Base-by-base conservation (phyloP, 2,888 invertebrate species). In the Plagiodera versicolora region DNA sequence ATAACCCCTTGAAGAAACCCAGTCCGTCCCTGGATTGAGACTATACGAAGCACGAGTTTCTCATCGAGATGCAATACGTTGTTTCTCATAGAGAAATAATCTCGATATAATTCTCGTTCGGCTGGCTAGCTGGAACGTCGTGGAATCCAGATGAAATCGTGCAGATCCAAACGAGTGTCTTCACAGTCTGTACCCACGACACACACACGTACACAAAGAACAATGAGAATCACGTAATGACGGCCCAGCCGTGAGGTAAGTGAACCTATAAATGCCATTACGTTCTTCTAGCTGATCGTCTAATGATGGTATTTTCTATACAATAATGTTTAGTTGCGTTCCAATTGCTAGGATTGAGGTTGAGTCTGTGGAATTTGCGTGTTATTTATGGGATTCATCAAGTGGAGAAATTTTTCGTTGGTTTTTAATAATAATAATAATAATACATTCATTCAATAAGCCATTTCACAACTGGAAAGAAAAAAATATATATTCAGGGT, bases 221-320 rank as follows among this genome's bases (percentile, higher is more conserved):
- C 53, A 53, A 53, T 53, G 45, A 44, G 45, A 53, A 45, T n/a
- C 53, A 44, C 44, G 20, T 44, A 53, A 53, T 53, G 53, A 53
- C 44, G 20, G 39, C 39, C 39, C 3, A 14, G 39, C 39, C 4
- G 24, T 53, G 58, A 55, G 61, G 61, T 61, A 61, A 61, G 47
- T 61, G 61, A 61, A 61, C 61, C 58, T 58, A 61, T 61, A 58
- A 61, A 53, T 44, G 53, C 28, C 53, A 53, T 53, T 53, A 53
- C 53, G 44, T 14, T 39, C 32, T 32, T 9, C 39, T 39, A 39
- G 39, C 39, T 14, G 39, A 14, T 39, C 39, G 39, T 11, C 39
- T 39, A 39, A 39, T 39, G 39, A 39, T 6, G 39, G 39, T 39
- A n/a, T n/a, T n/a, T 39, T 14, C 14, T 14, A 11, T n/a, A 4